Conservation (phyloP, 64 coral and sea anemone genomes). For the Stylophora pistillata region DNA sequence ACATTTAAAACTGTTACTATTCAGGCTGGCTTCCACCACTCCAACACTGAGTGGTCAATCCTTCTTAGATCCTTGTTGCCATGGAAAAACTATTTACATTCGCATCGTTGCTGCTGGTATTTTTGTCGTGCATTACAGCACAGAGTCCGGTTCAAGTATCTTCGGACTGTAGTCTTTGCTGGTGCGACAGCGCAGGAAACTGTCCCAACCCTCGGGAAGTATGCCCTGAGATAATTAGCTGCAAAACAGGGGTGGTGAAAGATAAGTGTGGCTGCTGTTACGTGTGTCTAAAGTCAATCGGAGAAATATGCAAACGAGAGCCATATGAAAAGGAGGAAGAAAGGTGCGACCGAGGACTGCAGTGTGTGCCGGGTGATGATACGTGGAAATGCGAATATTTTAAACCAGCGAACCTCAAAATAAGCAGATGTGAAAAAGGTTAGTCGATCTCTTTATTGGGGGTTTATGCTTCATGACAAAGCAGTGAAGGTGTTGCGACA, state of each 20-base stretch:
- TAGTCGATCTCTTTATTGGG: no score
- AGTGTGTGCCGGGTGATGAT: conserved; percentile 41
- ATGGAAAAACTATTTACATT: neutral
- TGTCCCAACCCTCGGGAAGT: conserved; percentile 26
- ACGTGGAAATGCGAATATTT: conserved; percentile 44
- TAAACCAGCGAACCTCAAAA: conserved; percentile 7
- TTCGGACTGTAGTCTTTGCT: neutral
- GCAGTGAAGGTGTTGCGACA: no score
- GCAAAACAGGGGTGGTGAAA: conserved; percentile 64
- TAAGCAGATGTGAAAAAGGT: conserved; percentile 81
- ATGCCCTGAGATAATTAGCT: conserved; percentile 53
- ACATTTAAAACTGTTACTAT: no score
- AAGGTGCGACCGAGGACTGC: conserved; percentile 49
- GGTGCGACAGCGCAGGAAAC: conserved; percentile 12
- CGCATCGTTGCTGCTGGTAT: neutral
- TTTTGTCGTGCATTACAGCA: neutral
- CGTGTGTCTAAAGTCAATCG: conserved; percentile 68
- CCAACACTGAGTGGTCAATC: no score
- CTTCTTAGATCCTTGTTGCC: neutral
- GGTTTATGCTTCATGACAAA: no score
- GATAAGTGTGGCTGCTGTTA: conserved; percentile 82
- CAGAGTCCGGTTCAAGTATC: neutral
- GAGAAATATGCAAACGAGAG: conserved; percentile 61
- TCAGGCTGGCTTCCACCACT: no score
- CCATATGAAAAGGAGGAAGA: conserved; percentile 20